Evolutionary conservation across 2,797 vertebrate species (phyloP).

Genomic region (Sebastes paucispinis): DNA sequence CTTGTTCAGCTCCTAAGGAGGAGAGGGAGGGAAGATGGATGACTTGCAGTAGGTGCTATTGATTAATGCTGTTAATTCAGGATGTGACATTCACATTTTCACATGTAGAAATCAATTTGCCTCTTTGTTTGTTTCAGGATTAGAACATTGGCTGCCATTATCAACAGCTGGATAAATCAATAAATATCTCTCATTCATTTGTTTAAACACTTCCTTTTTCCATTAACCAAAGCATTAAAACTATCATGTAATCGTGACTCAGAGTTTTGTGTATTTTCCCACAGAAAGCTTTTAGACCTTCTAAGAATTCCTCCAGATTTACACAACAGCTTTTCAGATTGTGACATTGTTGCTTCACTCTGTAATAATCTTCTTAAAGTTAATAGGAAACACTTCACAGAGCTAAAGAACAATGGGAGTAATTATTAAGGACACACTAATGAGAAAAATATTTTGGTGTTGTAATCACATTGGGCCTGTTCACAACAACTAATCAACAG

Average conservation of each 20-base stretch:
- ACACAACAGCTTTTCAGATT: conserved; percentile 74
- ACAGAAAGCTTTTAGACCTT: conserved; percentile 24
- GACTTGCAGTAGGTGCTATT: neutral
- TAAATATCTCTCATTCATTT: neutral
- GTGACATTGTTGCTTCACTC: conserved; percentile 69
- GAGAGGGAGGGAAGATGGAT: neutral
- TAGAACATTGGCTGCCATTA: neutral
- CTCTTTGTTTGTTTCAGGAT: neutral
- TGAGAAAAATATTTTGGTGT: neutral
- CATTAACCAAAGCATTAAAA: neutral
- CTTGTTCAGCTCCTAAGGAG: conserved; percentile 91
- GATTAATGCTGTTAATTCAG: neutral
- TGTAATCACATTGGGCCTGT: neutral
- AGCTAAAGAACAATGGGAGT: conserved; percentile 47
- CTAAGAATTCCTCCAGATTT: conserved; percentile 44
- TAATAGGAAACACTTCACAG: conserved; percentile 31
- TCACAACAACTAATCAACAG: neutral
- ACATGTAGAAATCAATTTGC: neutral
- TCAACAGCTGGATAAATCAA: conserved; percentile 1
- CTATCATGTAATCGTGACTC: neutral
- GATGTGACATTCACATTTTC: neutral
- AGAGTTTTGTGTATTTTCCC: conserved; percentile 31
- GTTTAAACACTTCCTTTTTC: neutral
- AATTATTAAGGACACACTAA: conserved; percentile 24
- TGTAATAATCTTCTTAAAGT: conserved; percentile 65